Percentiles rank a stretch among this genome's conserved stretches.
Evolutionary conservation across 2,888 invertebrate species (phyloP).

Genomic region (Lithosia quadra): DNA sequence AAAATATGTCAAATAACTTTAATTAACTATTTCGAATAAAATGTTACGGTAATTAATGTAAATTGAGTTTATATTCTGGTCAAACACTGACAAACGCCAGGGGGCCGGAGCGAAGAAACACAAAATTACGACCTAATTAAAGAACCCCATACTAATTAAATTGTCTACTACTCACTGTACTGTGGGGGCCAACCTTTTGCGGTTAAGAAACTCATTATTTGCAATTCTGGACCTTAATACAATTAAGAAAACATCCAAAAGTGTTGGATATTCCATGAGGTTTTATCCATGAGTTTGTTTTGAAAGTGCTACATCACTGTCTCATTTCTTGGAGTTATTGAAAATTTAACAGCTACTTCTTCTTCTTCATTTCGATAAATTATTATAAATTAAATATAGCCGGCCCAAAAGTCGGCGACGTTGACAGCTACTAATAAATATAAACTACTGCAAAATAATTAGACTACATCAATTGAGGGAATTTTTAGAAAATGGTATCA

Average conservation of each 20-base stretch:
- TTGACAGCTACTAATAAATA: background rate
- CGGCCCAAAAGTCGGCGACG: no score
- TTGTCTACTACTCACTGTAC: constrained; percentile 52
- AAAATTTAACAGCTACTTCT: background rate
- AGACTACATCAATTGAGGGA: background rate
- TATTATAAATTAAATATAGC: no score
- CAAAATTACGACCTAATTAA: constrained; percentile 65
- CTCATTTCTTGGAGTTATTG: background rate
- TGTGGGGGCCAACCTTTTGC: constrained; percentile 21
- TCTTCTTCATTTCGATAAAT: no score
- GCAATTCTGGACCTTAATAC: constrained; percentile 21
- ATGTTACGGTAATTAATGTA: constrained; percentile 42
- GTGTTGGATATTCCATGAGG: background rate
- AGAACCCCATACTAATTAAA: constrained; percentile 64
- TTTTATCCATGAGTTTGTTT: background rate
- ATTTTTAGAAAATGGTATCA: background rate
- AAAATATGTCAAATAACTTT: constrained; percentile 51
- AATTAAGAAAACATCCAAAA: constrained; percentile 11
- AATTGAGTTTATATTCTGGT: constrained; percentile 45
- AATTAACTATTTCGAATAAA: constrained; percentile 44
- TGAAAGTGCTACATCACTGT: background rate
- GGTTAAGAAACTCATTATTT: constrained; percentile 23
- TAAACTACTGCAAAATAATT: background rate
- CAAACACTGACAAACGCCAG: constrained; percentile 43
- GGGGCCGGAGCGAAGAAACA: constrained; percentile 53